phyloP scores from a whole-genome alignment of 1,140 invertebrate genomes.

The Bemisia tabaci region DNA sequence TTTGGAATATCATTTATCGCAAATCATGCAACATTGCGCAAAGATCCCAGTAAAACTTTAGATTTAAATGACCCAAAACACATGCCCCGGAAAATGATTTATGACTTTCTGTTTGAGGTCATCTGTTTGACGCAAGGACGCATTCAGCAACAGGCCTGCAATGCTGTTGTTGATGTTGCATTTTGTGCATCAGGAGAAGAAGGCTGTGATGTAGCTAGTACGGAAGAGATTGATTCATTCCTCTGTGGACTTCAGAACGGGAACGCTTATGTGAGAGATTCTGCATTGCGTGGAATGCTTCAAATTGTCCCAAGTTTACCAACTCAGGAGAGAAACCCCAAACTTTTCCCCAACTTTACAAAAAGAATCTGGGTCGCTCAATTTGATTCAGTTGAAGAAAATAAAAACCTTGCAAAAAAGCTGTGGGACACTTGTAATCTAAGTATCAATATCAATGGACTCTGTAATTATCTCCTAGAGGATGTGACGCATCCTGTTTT shows the following conservation, averaged over 20 bases:
- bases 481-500: constrained; percentile 68
- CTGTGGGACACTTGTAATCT: constrained; percentile 51
- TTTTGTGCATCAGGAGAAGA: constrained; percentile 46
- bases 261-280: constrained; percentile 56
- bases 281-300: constrained; percentile 54
- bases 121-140: constrained; percentile 53
- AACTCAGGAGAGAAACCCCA: constrained; percentile 40
- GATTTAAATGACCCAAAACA: constrained; percentile 54
- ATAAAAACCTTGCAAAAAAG: constrained; percentile 46
- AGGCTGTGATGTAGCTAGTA: constrained; percentile 43
- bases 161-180: constrained; percentile 61
- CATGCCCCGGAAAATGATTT: constrained; percentile 66
- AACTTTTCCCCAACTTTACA: constrained; percentile 44
- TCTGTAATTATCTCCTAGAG: constrained; percentile 46
- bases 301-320: constrained; percentile 50
- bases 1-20: constrained; percentile 53
- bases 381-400: constrained; percentile 55
- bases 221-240: constrained; percentile 60
- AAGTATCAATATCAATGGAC: constrained; percentile 36
- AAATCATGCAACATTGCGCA: constrained; percentile 39
- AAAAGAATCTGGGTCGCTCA: constrained; percentile 62
- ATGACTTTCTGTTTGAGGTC: constrained; percentile 62
- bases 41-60: constrained; percentile 27
- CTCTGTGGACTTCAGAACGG: constrained; percentile 61
- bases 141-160: constrained; percentile 59